Conservation (phyloP, 2,113 vertebrate species). For the Anolis sagrei region DNA sequence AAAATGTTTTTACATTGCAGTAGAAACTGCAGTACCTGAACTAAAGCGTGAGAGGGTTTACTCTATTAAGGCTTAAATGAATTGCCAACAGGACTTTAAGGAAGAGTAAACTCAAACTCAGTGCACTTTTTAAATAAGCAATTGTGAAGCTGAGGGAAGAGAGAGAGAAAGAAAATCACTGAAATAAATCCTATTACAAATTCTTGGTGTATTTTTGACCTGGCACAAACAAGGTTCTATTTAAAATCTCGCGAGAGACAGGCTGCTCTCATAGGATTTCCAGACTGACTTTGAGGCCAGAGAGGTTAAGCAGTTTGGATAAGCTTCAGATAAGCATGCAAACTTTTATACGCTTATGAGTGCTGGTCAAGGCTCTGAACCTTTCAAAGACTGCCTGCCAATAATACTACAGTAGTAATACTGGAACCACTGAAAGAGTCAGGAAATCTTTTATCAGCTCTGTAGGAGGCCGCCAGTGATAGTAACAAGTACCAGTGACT, state of each 20-base stretch:
- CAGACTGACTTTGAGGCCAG: constrained; percentile 55
- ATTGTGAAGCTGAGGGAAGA: neutral
- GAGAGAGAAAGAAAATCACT: constrained; percentile 35
- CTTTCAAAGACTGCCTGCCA: constrained; percentile 19
- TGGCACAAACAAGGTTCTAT: constrained; percentile 49
- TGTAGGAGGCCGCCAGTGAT: neutral
- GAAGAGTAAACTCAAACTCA: constrained; percentile 19
- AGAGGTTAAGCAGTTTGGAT: constrained; percentile 60
- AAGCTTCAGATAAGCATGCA: constrained; percentile 61
- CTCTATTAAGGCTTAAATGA: neutral
- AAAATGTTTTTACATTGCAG: neutral
- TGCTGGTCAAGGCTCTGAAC: constrained; percentile 42
- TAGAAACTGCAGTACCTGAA: neutral
- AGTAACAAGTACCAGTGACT: constrained; percentile 5
- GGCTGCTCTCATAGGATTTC: constrained; percentile 47
- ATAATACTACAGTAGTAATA: accelerated
- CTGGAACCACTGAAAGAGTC: constrained; percentile 2
- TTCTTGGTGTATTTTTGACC: constrained; percentile 48
- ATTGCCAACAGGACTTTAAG: neutral
- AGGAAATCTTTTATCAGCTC: neutral
- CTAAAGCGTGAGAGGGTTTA: neutral
- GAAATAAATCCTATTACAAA: constrained; percentile 36
- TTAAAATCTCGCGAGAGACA: constrained; percentile 58
- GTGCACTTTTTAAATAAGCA: neutral
- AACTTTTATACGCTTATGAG: constrained; percentile 42